Base-by-base conservation (phyloP, 2,888 invertebrate species). In the Hydraecia micacea region DNA sequence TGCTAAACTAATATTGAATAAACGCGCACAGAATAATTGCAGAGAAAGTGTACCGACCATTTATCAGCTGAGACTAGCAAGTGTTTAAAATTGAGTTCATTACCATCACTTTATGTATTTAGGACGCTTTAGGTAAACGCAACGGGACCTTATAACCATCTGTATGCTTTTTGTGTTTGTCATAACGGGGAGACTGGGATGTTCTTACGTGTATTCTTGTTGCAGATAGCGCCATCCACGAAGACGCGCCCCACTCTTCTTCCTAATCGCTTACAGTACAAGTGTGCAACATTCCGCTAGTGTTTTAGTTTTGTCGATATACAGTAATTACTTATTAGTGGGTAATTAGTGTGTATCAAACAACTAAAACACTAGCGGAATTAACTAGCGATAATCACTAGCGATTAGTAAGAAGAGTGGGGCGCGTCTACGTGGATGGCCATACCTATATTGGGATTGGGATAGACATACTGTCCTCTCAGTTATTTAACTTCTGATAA, bases 1-100 rank as follows among this genome's bases (percentile, higher is more conserved):
- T 93, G 95, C 91, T 95, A 94, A 94, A 93, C 94, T 92, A 96
- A 97, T 96, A 96, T 96, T 96, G 95, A 95, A 95, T 94, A 95
- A 95, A 95, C 96, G 94, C 92, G 93, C 88, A 91, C 94, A 86
- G 95, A 96, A 96, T 96, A 95, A 96, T 95, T 95, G 94, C 89
- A 89, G 95, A 94, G 96, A 96, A 96, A 96, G 96, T 87, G 89
- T 87, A 84, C 81, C 80, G 74, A 85, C 79, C 83, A 89, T 89
- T 90, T 88, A 88, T 79, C 79, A 85, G 88, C 85, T 87, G 86
- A 76, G 80, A 82, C 88, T 87, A 83, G 87, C 84, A 79, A 89
- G 83, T 88, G 88, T 84, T 87, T 85, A 85, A 86, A 85, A 88
- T 83, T 82, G 76, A 84, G 88, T 88, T 89, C 86, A 86, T 89